Base-by-base conservation (phyloP, 2,888 invertebrate genomes). In the Drosophila demipolita region DNA sequence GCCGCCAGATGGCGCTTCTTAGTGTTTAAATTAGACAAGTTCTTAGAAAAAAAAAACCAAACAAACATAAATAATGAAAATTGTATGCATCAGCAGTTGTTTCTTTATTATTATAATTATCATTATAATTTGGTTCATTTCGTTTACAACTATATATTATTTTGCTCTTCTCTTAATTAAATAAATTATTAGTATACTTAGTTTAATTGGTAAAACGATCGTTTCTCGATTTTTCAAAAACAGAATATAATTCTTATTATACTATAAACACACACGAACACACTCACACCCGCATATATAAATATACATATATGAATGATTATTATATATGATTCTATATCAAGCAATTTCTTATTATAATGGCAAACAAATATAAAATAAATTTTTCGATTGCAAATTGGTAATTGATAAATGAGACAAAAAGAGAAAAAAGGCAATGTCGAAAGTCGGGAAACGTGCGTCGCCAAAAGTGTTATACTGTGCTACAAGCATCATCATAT, bases 21-120 rank as follows among this genome's bases (percentile, higher is more conserved):
- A 82, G 80, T 82, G 77, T 82, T 77, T 81, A 80, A 82, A 82
- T 82, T 82, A 82, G 80, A 73, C 80, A 82, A 82, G 80, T 80
- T 80, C 59, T 80, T 69, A 78, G 55, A 78, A 32, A 52, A 52
- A 52, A 23, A 20, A 32, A 54, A 63, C 36, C 54, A 61, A 49
- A 54, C 1, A 26, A 59, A 40, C 12, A 29, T 38, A 4, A 52
- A 75, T 52, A 66, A 69, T 54, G 60, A 50, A 69, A 74, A 53
- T 64, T 79, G 60, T 70, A 61, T 64, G 71, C 75, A 71, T 73
- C 40, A 69, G 73, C 86, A 70, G 67, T 67, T 72, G 68, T 81
- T 79, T 62, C 50, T 55, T 65, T 64, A 55, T 48, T 54, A 45
- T 33, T 62, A 61, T 38, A 42, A 59, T 49, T 50, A 36, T 58